These are phyloP conservation scores for Epinephelus coioides DNA, from an alignment of 2,797 vertebrate species.

Conservation along the genomic window DNA sequence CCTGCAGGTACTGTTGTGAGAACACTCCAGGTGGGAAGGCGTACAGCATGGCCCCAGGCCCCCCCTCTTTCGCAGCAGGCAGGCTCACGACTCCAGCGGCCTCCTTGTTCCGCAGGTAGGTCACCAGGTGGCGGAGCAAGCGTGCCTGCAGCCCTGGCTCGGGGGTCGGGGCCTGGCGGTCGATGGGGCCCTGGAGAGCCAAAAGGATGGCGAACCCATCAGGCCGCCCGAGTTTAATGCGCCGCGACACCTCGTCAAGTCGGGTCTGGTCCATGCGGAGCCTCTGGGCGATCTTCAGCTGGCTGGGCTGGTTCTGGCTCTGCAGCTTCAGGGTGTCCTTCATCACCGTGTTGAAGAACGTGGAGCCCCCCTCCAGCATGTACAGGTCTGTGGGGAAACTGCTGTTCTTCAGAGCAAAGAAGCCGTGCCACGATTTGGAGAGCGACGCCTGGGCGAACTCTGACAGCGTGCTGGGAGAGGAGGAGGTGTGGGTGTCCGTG, in stretches of 20 bases:
- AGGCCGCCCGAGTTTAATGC: conserved; percentile 93
- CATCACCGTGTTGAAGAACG: conserved; percentile 90
- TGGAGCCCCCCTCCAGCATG: conserved; percentile 94
- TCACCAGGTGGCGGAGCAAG: conserved; percentile 97
- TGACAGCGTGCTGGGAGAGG: conserved; percentile 87
- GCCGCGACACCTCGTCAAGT: conserved; percentile 95
- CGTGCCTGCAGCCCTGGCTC: conserved; percentile 95
- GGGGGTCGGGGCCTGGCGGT: conserved; percentile 84
- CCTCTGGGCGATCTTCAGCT: conserved; percentile 98
- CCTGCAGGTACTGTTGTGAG: conserved; percentile 96
- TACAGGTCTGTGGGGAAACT: conserved; percentile 97
- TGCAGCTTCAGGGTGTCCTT: conserved; percentile 85
- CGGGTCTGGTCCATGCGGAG: conserved; percentile 97
- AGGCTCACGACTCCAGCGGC: conserved; percentile 98
- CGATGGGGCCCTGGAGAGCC: conserved; percentile 91
- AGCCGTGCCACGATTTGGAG: conserved; percentile 93
- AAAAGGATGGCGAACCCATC: conserved; percentile 94
- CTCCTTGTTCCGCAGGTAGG: conserved; percentile 99
- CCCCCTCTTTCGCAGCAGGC: conserved; percentile 91
- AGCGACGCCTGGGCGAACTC: conserved; percentile 92
- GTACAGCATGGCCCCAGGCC: conserved; percentile 94
- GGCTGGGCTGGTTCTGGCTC: conserved; percentile 86
- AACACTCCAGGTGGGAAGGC: conserved; percentile 98
- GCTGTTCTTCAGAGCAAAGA: conserved; percentile 98
- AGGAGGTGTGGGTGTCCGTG: conserved; percentile 50